Percentiles rank a stretch among this genome's conserved stretches.
Conservation (phyloP, 2,888 invertebrate species). For the Xylocampa areola region DNA sequence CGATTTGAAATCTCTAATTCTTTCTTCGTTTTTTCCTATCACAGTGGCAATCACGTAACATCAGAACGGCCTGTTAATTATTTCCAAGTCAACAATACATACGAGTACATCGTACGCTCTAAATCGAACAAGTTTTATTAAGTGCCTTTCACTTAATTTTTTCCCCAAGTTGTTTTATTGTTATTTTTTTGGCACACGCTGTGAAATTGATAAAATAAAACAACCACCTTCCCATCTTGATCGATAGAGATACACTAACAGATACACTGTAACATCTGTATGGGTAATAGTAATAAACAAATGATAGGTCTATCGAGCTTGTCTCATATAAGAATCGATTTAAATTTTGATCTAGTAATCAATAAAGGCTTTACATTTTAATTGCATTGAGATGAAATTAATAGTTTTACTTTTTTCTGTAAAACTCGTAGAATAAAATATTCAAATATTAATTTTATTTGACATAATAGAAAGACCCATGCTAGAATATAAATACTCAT, state of each 20-base stretch:
- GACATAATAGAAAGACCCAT: too few relatives aligned
- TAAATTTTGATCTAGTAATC: background rate
- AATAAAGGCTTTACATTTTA: slow-evolving; percentile 7
- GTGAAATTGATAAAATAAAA: slow-evolving; percentile 17
- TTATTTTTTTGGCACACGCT: slow-evolving; percentile 13
- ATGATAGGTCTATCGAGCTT: background rate
- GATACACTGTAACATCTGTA: background rate
- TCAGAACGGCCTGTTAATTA: slow-evolving; percentile 9
- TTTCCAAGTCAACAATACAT: slow-evolving; percentile 31
- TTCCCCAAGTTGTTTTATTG: slow-evolving; percentile 9
- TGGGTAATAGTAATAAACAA: background rate
- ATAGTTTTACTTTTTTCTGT: too few relatives aligned
- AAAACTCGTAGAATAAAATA: too few relatives aligned
- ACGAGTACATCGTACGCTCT: slow-evolving; percentile 13
- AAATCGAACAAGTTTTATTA: slow-evolving; percentile 17
- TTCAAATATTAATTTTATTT: too few relatives aligned
- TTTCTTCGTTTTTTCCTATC: slow-evolving; percentile 10
- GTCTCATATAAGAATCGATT: slow-evolving; percentile 10
- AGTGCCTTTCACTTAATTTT: slow-evolving; percentile 50
- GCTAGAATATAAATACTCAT: too few relatives aligned
- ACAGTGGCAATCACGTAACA: slow-evolving; percentile 12
- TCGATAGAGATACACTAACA: background rate
- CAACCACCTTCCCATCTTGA: slow-evolving; percentile 20
- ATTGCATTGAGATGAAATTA: slow-evolving; percentile 6
- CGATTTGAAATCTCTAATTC: background rate